These are phyloP conservation scores for Botia kubotai DNA, from an alignment of 2,797 vertebrate species.

Conservation along the genomic window DNA sequence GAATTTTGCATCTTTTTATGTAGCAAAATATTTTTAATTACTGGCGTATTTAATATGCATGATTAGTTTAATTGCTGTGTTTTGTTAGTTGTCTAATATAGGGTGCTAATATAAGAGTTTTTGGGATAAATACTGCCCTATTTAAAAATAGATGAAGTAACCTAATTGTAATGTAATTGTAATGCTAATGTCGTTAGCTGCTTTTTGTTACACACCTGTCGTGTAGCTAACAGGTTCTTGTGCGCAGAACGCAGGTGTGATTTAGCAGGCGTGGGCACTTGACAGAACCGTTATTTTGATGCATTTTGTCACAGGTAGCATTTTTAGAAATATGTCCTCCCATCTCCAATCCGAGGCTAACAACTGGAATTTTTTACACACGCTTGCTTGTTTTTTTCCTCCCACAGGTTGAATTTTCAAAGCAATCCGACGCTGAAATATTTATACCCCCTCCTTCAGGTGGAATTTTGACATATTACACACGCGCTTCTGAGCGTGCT, in stretches of 20 bases:
- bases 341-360: conserved; percentile 1
- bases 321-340: conserved; percentile 26
- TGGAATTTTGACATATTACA: conserved; percentile 86
- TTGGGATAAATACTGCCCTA: no score
- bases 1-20: no score
- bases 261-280: conserved; percentile 51
- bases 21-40: no score
- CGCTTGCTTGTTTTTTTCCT: conserved; percentile 35
- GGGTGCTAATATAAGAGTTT: no score
- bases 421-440: conserved; percentile 93
- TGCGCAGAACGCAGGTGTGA: conserved; percentile 54
- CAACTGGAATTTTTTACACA: not conserved
- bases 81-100: no score
- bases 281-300: conserved; percentile 53
- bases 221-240: no score
- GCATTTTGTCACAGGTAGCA: conserved; percentile 43
- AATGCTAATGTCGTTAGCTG: no score
- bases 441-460: conserved; percentile 94
- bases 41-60: no score
- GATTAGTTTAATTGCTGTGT: no score
- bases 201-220: no score
- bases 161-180: no score
- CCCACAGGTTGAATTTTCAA: conserved; percentile 88
- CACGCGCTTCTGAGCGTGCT: conserved; percentile 92
- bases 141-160: no score